Base-by-base conservation (phyloP, 2,113 vertebrate genomes). In the Cromileptes altivelis region DNA sequence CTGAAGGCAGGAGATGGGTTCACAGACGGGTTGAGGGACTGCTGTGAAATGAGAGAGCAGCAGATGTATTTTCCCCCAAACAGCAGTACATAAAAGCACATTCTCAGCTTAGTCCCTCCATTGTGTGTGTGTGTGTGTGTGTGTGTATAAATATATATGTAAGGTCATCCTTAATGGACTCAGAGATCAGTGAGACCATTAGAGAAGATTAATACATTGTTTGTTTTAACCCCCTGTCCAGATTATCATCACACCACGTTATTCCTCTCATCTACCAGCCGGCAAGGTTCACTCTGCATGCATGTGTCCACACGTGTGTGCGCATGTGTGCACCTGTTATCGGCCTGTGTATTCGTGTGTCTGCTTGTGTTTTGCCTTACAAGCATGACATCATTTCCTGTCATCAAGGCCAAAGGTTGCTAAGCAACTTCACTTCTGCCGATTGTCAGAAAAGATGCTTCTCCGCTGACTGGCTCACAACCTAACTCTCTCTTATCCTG, bases 401-500 rank as follows among this genome's bases (percentile, higher is more conserved):
- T 92, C 90, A 88, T 89, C 91, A 87, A 94, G 94, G 94, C 92
- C 93, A 95, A 94, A 95, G 92, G 94, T 95, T 95, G 94, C 95
- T 94, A 88, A 88, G 94, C 94, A 96, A 96, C 95, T 90, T 95
- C 83, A 87, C 75, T 92, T 84, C 74, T 78, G 80, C 73, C 50
- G 63, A 86, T 78, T 89, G 92, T 88, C 76, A 84, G 73, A 92
- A 85, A 91, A 83, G 87, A 91, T 91, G 88, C 68, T 75, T 74
- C 76, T 88, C 80, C 42, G 0, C 64, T 74, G 73, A 78, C 77
- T 63, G 17, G 37, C 60, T 71, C 61, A 21, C 55, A 68, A 40
- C 45, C 55, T 40, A 62, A 74, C 63, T 57, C 58, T 76, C 12
- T 77, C 58, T 75, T 60, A 40, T 78, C 49, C 73, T 73, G 72